Percentiles rank a stretch among this genome's conserved stretches.
Evolutionary conservation across 1,140 invertebrate species (phyloP).

Genomic region (Lysiphlebus fabarum): DNA sequence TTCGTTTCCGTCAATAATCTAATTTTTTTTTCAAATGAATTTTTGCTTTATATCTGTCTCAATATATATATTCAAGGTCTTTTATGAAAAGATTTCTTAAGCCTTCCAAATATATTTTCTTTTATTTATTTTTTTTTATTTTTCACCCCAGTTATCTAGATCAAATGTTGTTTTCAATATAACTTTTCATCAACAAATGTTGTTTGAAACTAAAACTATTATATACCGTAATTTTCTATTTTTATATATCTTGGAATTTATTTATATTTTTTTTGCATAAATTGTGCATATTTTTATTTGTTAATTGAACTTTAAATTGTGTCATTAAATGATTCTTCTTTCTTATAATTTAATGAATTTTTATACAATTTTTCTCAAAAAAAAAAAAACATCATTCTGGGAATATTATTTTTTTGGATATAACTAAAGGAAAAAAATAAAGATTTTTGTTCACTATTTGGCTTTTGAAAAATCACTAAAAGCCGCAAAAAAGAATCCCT

Average conservation of each 20-base stretch:
- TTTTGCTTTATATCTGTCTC: constrained; percentile 30
- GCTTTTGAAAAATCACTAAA: constrained; percentile 5
- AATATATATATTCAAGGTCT: constrained; percentile 45
- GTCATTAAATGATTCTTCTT: too few relatives aligned
- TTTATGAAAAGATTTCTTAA: constrained; percentile 16
- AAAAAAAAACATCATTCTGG: background rate
- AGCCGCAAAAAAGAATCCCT: constrained; percentile 39
- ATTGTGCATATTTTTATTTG: too few relatives aligned
- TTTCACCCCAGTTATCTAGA: background rate
- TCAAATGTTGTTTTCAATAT: too few relatives aligned
- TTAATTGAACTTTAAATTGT: too few relatives aligned
- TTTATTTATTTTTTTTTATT: background rate
- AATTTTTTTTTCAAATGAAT: constrained; percentile 45
- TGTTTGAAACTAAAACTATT: too few relatives aligned
- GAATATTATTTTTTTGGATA: too few relatives aligned
- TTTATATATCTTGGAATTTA: background rate
- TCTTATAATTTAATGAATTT: too few relatives aligned
- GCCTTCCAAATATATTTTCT: background rate
- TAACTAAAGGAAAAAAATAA: background rate
- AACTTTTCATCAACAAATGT: too few relatives aligned
- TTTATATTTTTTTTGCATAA: background rate
- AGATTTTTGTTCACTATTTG: constrained; percentile 2
- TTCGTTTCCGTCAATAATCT: constrained; percentile 51
- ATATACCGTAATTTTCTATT: too few relatives aligned
- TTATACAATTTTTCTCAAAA: too few relatives aligned